These are phyloP conservation scores for Taeniopygia guttata DNA, from an alignment of 2,797 vertebrate species.

Conservation along the genomic window DNA sequence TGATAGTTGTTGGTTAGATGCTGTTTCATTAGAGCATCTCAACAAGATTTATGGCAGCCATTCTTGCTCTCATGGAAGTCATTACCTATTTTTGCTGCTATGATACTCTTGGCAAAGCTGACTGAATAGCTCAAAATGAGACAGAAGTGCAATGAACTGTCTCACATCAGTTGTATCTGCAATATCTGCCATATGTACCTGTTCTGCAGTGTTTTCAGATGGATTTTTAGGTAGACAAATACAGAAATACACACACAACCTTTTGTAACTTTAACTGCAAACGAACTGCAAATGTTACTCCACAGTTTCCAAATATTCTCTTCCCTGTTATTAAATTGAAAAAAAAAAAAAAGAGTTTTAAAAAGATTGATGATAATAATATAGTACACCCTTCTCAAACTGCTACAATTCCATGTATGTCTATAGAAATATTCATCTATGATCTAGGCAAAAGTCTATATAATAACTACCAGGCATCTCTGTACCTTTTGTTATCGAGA, in stretches of 20 bases:
- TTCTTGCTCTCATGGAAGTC: background rate
- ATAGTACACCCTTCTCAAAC: background rate
- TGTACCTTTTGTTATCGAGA: background rate
- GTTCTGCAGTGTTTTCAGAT: background rate
- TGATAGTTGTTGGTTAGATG: fast-evolving
- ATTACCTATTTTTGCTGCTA: background rate
- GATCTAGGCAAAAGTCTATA: background rate
- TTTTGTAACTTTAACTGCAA: background rate
- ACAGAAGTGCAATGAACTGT: background rate
- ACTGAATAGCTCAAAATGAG: background rate
- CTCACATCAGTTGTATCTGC: background rate
- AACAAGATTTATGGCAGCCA: background rate
- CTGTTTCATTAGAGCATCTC: background rate
- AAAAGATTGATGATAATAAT: background rate
- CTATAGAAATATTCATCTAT: background rate
- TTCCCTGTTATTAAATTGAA: background rate
- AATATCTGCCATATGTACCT: background rate
- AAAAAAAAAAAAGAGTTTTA: background rate
- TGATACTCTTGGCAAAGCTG: background rate
- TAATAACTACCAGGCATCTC: background rate
- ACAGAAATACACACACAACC: fast-evolving
- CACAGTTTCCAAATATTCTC: background rate
- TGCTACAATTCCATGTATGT: background rate
- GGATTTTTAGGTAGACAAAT: background rate
- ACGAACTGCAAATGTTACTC: background rate